Evolutionary conservation across 2,888 invertebrate genomes (phyloP).

Genomic region (Acholoe squamosa): DNA sequence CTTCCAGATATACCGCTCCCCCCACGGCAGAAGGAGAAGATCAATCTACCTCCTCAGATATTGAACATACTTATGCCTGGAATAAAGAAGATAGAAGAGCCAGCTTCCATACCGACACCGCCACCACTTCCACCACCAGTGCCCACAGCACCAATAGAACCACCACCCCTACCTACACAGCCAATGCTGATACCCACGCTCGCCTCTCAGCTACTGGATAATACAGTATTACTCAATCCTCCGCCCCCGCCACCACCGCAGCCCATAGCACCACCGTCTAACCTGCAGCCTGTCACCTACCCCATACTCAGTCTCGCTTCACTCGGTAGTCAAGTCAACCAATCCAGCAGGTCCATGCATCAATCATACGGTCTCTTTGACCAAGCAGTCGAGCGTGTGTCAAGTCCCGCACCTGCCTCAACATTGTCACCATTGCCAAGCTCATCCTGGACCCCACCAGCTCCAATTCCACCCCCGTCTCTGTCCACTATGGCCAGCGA

Average conservation of each 20-base stretch:
- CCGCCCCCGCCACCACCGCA: constrained; percentile 28
- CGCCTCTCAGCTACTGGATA: neutral
- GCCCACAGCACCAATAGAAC: neutral
- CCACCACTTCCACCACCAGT: constrained; percentile 33
- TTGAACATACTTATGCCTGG: too few species aligned
- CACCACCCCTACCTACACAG: neutral
- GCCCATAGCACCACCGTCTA: neutral
- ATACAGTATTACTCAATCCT: neutral
- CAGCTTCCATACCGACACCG: neutral
- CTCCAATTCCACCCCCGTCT: neutral
- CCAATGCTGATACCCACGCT: neutral
- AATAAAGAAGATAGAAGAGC: neutral
- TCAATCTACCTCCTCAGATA: too few species aligned
- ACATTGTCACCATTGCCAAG: neutral
- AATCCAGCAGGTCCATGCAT: neutral
- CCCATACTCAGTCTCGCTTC: neutral
- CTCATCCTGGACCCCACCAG: neutral
- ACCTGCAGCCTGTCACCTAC: neutral
- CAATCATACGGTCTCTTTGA: too few species aligned
- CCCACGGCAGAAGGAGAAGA: neutral
- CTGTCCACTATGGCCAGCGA: neutral
- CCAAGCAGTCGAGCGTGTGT: too few species aligned
- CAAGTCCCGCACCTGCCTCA: neutral
- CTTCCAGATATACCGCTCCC: constrained; percentile 39
- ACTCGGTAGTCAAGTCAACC: neutral